These are phyloP conservation scores for Hemiscyllium ocellatum DNA, from an alignment of 2,113 vertebrate genomes.

Conservation along the genomic window DNA sequence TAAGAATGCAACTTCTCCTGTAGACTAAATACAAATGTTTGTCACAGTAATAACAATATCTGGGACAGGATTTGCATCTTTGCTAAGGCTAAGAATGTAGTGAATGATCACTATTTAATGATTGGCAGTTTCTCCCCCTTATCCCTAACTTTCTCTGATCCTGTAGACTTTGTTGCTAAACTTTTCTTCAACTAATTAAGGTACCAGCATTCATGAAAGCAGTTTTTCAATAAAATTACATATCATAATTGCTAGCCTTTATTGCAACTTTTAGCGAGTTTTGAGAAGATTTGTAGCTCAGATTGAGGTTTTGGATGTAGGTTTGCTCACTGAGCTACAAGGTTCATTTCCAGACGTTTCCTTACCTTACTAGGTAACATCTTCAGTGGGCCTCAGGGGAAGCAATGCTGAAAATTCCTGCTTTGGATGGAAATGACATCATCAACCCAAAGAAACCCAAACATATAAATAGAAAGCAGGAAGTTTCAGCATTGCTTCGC, in stretches of 20 bases:
- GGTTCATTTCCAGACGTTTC: too few relatives aligned
- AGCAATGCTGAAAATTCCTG: too few relatives aligned
- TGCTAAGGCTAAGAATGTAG: not conserved
- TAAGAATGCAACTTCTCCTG: not conserved
- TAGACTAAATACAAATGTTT: constrained; percentile 11
- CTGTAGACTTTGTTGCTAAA: not conserved
- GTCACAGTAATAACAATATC: not conserved
- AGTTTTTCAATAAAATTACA: not conserved
- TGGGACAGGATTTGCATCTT: not conserved
- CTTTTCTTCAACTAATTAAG: not conserved
- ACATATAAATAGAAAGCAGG: too few relatives aligned
- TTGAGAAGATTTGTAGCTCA: too few relatives aligned
- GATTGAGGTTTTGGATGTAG: too few relatives aligned
- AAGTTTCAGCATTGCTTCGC: too few relatives aligned
- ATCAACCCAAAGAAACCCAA: too few relatives aligned
- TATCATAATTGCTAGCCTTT: not conserved
- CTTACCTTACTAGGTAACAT: too few relatives aligned
- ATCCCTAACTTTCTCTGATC: not conserved
- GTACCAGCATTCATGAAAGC: not conserved
- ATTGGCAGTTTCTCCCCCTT: not conserved
- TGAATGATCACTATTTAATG: not conserved
- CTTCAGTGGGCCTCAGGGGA: too few relatives aligned
- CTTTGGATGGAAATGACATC: too few relatives aligned
- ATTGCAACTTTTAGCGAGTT: not conserved
- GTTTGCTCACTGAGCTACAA: too few relatives aligned